A percentile compares a stretch with the other conserved stretches of the same genome.
phyloP scores from a whole-genome alignment of 2,113 vertebrate species.

The Callipepla squamata region DNA sequence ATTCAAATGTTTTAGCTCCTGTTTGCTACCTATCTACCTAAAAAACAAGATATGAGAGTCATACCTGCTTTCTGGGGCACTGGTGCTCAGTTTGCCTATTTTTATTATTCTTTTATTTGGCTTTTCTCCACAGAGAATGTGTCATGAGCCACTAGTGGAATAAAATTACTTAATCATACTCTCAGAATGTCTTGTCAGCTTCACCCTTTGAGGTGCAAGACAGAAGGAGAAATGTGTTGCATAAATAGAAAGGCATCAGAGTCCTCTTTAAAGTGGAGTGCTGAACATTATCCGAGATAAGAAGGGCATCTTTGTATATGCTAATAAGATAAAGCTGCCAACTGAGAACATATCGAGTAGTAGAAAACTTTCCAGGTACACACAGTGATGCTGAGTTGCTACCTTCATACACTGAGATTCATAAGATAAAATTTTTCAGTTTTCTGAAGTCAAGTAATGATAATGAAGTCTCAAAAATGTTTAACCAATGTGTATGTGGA shows the following conservation, averaged over 20 bases:
- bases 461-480: not conserved
- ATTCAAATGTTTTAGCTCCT: not conserved
- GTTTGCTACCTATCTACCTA: not conserved
- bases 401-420: not conserved
- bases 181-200: not conserved
- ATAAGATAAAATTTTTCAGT: not conserved
- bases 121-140: not conserved
- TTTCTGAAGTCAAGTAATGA: not conserved
- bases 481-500: not conserved
- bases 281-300: not conserved
- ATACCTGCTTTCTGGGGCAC: not conserved
- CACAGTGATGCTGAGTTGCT: not conserved
- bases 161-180: constrained; percentile 8
- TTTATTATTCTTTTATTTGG: not conserved
- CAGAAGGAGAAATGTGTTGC: not conserved
- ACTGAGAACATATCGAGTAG: not conserved
- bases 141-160: not conserved
- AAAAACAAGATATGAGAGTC: not conserved
- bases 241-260: not conserved
- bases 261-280: not conserved
- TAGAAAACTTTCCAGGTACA: not conserved
- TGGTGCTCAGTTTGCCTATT: not conserved
- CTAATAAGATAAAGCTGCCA: not conserved
- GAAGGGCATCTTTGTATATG: not conserved
- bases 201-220: not conserved